phyloP scores from a whole-genome alignment of 1,140 invertebrate species.

The Lepidotrigona ventralis region DNA sequence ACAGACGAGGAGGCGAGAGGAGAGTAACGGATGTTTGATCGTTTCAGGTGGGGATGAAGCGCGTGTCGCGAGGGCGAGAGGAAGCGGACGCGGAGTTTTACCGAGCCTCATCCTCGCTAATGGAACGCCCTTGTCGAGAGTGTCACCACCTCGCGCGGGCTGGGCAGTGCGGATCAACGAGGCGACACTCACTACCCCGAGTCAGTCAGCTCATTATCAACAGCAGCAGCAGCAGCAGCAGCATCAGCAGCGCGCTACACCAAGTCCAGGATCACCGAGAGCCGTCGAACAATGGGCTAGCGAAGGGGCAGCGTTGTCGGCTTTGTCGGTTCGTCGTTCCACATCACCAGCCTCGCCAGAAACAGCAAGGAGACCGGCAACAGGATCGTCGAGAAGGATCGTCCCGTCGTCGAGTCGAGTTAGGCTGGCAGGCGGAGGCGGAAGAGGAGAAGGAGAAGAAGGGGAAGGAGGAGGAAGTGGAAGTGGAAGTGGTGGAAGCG shows the following conservation, averaged over 20 bases:
- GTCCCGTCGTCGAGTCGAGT: conserved; percentile 32
- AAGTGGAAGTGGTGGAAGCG: background rate
- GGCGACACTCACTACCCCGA: conserved; percentile 63
- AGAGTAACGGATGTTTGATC: background rate
- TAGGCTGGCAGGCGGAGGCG: background rate
- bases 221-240: conserved; percentile 55
- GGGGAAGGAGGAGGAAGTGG: background rate
- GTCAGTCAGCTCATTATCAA: conserved; percentile 61
- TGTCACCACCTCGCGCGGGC: conserved; percentile 78
- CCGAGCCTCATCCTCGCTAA: conserved; percentile 82
- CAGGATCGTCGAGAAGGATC: conserved; percentile 45
- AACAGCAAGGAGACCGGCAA: conserved; percentile 37
- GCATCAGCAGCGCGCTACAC: conserved; percentile 36
- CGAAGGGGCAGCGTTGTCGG: conserved; percentile 63
- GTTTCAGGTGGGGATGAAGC: conserved; percentile 80
- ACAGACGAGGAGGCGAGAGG: too few relatives aligned
- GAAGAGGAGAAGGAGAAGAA: background rate
- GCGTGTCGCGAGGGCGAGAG: conserved; percentile 78
- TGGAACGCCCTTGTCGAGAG: conserved; percentile 83
- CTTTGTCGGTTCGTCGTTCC: conserved; percentile 65
- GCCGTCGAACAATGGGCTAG: conserved; percentile 73
- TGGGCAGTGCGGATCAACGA: conserved; percentile 81
- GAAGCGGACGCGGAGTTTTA: conserved; percentile 79
- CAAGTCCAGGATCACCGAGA: conserved; percentile 56
- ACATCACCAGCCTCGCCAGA: conserved; percentile 45